Base-by-base conservation (phyloP, 2,797 vertebrate species). In the Sebastolobus altivelis region DNA sequence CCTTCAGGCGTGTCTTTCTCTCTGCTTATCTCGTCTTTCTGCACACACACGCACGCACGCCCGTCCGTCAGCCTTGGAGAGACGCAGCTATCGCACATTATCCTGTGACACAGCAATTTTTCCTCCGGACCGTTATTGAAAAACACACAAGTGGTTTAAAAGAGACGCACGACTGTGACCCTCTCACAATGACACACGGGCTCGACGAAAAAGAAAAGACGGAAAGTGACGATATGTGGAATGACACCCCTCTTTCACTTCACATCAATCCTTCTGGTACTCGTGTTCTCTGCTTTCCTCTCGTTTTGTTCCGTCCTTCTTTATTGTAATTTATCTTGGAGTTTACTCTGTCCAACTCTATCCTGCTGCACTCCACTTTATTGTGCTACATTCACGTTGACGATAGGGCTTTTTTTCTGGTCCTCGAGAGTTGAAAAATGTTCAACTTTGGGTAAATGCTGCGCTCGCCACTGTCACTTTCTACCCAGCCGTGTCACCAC, bases 101-200 rank as follows among this genome's bases (percentile, higher is more conserved):
- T 73, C 68, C 76, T 38, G 65, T 79, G 84, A 82, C 75, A 84
- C 77, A 77, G 75, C 80, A 68, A 59, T 86, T 86, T 86, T 91
- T 81, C 74, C 67, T 22, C 27, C 38, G 52, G 66, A 80, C 77
- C 60, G 69, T 71, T 79, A 75, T 10, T 83, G 78, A 85, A 80
- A 88, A 91, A 86, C 77, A 80, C 65, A 73, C 40, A 29, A 77
- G 71, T 59, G 65, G 62, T 58, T 67, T 33, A 68, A 72, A 79
- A 69, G 46, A 55, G 72, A 73, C 11, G 18, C 27, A 37, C 1
- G 68, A 78, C 60, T 29, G 59, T 65, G 83, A 86, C 74, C 65
- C 69, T 72, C 54, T 76, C 31, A 79, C 67, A 78, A 72, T 65
- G 72, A 77, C 75, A 78, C 12, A 5, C 25, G 25, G 31, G 33